Conservation (phyloP, 1,140 invertebrate genomes). For the Sipha flava region DNA sequence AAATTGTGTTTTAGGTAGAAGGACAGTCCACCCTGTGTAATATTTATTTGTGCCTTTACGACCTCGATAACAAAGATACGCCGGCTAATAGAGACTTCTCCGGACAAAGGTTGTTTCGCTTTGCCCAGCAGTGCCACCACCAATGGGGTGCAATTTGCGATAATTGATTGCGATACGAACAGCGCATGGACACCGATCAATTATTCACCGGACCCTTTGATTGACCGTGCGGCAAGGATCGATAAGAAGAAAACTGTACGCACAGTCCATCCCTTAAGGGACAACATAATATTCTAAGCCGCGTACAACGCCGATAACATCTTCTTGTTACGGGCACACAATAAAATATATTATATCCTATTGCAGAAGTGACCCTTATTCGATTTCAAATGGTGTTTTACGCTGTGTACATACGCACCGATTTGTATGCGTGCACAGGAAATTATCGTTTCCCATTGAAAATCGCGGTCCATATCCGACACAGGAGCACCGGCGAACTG, state of each 20-base stretch:
- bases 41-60: too few species aligned
- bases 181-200: background rate
- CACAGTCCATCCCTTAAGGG: background rate
- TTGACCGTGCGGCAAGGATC: background rate
- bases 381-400: background rate
- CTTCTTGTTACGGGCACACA: background rate
- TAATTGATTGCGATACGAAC: background rate
- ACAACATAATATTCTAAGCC: background rate
- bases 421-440: background rate
- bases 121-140: background rate
- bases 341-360: background rate
- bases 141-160: background rate
- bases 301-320: background rate
- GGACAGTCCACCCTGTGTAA: too few species aligned
- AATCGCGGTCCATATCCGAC: background rate
- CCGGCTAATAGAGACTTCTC: background rate
- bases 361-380: background rate
- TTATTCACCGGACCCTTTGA: conserved; percentile 7
- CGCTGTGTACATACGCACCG: background rate
- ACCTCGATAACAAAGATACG: background rate
- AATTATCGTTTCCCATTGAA: background rate
- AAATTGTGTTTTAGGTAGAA: too few species aligned
- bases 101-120: background rate
- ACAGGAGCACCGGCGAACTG: too few species aligned
- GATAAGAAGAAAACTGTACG: background rate